Evolutionary conservation across 2,797 vertebrate genomes (phyloP), one percentile per base, ranked within the genome.

Genomic region (Pteropus rufus): DNA sequence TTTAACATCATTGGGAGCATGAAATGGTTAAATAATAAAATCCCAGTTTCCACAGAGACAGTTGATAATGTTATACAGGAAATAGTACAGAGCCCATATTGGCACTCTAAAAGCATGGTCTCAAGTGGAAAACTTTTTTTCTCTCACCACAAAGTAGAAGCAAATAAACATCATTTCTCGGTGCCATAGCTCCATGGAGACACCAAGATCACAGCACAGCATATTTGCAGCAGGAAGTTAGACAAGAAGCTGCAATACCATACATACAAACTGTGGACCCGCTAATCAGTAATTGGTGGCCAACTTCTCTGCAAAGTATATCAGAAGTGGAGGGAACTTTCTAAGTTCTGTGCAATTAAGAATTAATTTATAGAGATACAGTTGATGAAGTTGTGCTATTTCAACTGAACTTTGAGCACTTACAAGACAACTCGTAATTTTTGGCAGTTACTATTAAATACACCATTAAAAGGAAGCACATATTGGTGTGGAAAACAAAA

Each of bases 51-150:
- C 72, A 97, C 46, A 77, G 76, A 86, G 67, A 70, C 75, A 16
- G 31, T 54, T 96, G 62, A 90, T 81, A 90, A 92, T 34, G 8
- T 90, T 60, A 34, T 34, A 83, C 12, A 87, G 89, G 90, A 94
- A 91, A 58, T 70, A 85, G 56, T 64, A n/a, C 5, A 10, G 54
- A 84, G 52, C 58, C 77, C 36, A 10, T 16, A 19, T 1, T 62
- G 58, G 46, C n/a, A 18, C 19, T 65, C 64, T 52, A 29, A 81
- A 92, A 69, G 18, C 49, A 34, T n/a, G 44, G 69, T 65, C 54
- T 96, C 60, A 16, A 21, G 23, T 26, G 54, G 82, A 56, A 54
- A 24, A 34, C 36, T 15, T 46, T 54, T 81, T 67, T 86, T 81
- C 16, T 76, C 79, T 70, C 46, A 23, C 12, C 49, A 44, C 21